A percentile compares a stretch with the other conserved stretches of the same genome.
Conservation (phyloP, 2,888 invertebrate genomes). For the Pristionchus maxplancki region DNA sequence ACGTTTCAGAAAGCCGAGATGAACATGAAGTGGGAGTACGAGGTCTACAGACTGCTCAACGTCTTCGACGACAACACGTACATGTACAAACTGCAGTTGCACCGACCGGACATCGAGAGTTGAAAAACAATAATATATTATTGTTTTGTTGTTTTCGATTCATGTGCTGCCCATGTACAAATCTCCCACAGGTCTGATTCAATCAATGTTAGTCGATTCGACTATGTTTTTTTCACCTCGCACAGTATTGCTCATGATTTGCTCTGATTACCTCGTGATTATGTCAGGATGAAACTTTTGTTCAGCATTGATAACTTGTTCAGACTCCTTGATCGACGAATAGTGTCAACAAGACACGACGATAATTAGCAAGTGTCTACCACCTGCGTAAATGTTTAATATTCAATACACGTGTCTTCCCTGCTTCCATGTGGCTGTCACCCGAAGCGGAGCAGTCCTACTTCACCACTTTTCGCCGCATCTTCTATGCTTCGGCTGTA, state of each 20-base stretch:
- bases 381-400: no score
- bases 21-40: constrained; percentile 45
- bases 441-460: no score
- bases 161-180: background rate
- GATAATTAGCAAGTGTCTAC: no score
- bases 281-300: background rate
- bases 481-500: background rate
- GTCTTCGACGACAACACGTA: constrained; percentile 40
- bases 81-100: constrained; percentile 42
- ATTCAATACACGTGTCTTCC: no score
- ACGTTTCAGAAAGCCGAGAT: constrained; percentile 9
- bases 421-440: no score
- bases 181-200: background rate
- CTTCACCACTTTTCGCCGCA: no score
- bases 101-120: constrained; percentile 18
- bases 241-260: background rate
- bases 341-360: no score
- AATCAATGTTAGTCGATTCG: background rate
- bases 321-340: no score
- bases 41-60: constrained; percentile 30
- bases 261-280: background rate
- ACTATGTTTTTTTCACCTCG: background rate
- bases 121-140: background rate
- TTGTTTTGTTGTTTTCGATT: background rate
- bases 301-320: no score